A percentile compares a stretch with the other conserved stretches of the same genome.
Conservation (phyloP, 2,888 invertebrate species). For the Agriopis marginaria region DNA sequence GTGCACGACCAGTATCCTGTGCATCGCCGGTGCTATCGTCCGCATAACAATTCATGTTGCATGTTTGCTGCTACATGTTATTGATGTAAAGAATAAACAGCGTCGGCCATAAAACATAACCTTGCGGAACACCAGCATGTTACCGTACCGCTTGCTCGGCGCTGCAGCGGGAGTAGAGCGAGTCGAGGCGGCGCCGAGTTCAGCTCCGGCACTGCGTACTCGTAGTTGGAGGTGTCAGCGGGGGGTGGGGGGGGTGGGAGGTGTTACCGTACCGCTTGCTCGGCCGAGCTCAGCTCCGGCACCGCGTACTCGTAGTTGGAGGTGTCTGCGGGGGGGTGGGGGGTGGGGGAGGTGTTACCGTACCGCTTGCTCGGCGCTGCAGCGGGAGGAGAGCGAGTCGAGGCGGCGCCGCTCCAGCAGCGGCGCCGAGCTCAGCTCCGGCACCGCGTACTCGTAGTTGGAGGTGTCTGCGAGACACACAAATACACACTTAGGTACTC, state of each 20-base stretch:
- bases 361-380: not conserved
- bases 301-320: constrained; percentile 83
- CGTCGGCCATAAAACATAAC: no score
- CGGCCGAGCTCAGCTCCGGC: constrained; percentile 90
- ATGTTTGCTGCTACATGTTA: no score
- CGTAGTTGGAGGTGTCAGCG: constrained; percentile 89
- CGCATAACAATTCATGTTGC: no score
- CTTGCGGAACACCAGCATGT: no score
- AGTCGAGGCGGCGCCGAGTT: constrained; percentile 80
- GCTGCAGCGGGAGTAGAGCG: constrained; percentile 53
- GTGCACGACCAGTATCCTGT: no score
- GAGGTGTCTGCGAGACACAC: constrained; percentile 84
- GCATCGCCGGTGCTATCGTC: no score
- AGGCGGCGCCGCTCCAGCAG: constrained; percentile 82
- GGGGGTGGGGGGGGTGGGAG: not conserved
- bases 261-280: not conserved
- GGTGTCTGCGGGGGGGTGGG: no score
- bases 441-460: constrained; percentile 92
- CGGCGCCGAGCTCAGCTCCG: constrained; percentile 90
- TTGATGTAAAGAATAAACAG: no score
- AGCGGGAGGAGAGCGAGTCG: constrained; percentile 55
- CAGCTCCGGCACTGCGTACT: constrained; percentile 92
- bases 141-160: not conserved
- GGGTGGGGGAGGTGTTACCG: no score
- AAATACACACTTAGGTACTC: not conserved